Percentiles rank a stretch among this genome's conserved stretches.
These are phyloP conservation scores for Xenops minutus DNA, from an alignment of 2,797 vertebrate genomes.

Conservation along the genomic window DNA sequence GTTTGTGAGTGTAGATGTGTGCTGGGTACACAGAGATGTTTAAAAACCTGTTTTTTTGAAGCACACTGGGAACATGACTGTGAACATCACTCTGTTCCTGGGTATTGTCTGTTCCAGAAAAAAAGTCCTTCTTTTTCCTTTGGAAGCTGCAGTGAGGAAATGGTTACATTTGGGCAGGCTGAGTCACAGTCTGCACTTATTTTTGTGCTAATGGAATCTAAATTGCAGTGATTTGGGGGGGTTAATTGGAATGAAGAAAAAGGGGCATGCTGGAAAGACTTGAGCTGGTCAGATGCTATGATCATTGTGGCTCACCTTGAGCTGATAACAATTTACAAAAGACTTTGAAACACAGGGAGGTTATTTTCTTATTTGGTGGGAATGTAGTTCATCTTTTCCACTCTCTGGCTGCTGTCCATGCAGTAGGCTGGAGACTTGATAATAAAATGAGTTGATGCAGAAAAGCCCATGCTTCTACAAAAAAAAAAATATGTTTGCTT, in stretches of 20 bases:
- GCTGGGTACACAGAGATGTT: not conserved
- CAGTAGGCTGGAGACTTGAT: not conserved
- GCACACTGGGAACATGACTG: accelerated
- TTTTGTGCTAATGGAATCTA: not conserved
- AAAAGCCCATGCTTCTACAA: not conserved
- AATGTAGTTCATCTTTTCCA: not conserved
- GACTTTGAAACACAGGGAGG: not conserved
- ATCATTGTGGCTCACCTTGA: not conserved
- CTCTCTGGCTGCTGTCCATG: not conserved
- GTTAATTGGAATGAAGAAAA: not conserved
- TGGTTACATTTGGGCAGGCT: not conserved
- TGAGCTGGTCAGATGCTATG: accelerated
- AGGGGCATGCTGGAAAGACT: not conserved
- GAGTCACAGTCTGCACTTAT: not conserved
- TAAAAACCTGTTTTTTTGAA: not conserved
- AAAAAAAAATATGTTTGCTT: not conserved
- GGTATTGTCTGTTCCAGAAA: not conserved
- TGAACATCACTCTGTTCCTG: not conserved
- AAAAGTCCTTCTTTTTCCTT: not conserved
- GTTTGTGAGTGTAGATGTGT: not conserved
- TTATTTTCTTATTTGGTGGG: not conserved
- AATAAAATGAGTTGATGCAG: not conserved
- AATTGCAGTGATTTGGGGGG: not conserved
- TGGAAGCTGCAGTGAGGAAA: not conserved
- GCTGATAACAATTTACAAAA: not conserved